These are phyloP conservation scores for Crocuta crocuta DNA, from an alignment of 2,113 vertebrate species.

Conservation along the genomic window DNA sequence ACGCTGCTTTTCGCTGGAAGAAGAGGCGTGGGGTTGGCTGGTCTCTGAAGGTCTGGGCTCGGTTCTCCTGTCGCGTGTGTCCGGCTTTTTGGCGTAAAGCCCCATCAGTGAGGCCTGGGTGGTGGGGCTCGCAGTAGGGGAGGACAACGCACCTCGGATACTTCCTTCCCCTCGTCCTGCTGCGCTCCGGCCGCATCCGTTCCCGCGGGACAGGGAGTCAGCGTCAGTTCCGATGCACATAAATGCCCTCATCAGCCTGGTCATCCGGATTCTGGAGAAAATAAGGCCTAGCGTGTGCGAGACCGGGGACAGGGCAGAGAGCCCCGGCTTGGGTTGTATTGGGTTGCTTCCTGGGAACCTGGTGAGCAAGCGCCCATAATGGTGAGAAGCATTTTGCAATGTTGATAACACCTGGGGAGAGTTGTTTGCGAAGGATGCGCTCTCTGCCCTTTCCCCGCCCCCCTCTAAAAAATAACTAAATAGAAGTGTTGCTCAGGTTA, in stretches of 20 bases:
- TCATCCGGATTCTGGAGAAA: neutral
- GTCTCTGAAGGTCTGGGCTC: neutral
- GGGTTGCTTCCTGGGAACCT: neutral
- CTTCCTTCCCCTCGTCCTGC: neutral
- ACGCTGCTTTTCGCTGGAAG: neutral
- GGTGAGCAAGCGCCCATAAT: neutral
- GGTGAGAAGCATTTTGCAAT: neutral
- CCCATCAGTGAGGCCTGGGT: neutral
- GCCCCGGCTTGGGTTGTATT: neutral
- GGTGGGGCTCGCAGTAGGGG: neutral
- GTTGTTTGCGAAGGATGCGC: neutral
- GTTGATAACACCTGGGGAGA: neutral
- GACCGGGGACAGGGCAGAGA: neutral
- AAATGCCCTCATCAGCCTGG: neutral
- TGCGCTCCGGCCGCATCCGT: accelerated
- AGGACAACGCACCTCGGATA: neutral
- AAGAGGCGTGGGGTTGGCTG: neutral
- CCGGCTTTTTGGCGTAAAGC: neutral
- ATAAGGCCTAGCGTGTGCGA: neutral
- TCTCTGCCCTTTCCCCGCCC: too few species aligned
- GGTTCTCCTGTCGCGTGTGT: neutral
- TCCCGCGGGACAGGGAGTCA: neutral
- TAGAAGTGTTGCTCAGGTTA: neutral
- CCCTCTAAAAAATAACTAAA: too few species aligned
- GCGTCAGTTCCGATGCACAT: neutral